Percentiles rank a stretch among this genome's conserved stretches.
phyloP scores from a whole-genome alignment of 2,888 invertebrate species.

The Seira ritae region DNA sequence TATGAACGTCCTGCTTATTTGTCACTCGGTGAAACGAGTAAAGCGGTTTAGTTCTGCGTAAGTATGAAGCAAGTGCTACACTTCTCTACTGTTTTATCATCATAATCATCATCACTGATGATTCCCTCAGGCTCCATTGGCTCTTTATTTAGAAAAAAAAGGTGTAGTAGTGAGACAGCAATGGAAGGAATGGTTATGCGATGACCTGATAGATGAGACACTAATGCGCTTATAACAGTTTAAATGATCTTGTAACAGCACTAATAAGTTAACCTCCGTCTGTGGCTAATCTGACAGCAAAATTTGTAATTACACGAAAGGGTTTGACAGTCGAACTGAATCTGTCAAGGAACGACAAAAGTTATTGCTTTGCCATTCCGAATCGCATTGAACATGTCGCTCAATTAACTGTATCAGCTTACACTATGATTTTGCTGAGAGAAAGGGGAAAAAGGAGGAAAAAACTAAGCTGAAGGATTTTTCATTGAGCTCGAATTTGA shows the following conservation, averaged over 20 bases:
- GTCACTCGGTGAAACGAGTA: background rate
- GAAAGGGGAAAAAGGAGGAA: too few species aligned
- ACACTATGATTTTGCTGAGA: too few species aligned
- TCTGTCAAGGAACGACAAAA: too few species aligned
- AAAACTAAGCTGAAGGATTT: too few species aligned
- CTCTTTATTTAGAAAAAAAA: background rate
- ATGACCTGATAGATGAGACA: constrained; percentile 2
- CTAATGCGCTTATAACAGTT: background rate
- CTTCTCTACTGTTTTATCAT: too few species aligned
- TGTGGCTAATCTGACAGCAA: background rate
- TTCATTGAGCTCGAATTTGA: too few species aligned
- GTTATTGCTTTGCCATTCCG: too few species aligned
- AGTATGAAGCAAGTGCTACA: too few species aligned
- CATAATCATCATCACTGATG: background rate
- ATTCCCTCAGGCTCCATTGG: background rate
- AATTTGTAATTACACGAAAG: constrained; percentile 1
- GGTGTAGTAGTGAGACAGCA: background rate
- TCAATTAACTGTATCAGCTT: too few species aligned
- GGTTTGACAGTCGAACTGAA: constrained; percentile 5
- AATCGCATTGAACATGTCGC: too few species aligned
- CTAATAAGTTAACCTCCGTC: background rate
- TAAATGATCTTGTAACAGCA: background rate
- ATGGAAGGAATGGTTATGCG: background rate
- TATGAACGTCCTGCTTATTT: background rate
- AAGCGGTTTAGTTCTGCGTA: background rate